Conservation (phyloP, 2,797 vertebrate genomes). For the Eleutherodactylus coqui region DNA sequence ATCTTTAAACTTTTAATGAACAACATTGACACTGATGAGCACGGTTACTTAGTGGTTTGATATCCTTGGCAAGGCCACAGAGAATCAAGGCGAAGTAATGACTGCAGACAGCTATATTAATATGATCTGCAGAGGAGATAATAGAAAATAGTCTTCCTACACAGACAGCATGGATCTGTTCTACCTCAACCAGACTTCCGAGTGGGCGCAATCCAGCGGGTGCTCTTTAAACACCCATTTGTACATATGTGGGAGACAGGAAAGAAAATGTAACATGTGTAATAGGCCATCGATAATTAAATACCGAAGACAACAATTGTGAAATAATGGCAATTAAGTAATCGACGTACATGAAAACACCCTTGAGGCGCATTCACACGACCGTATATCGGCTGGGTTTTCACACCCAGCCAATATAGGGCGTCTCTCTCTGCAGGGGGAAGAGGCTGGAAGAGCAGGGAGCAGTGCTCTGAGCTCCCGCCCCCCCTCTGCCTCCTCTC, state of each 20-base stretch:
- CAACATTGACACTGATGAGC: background rate
- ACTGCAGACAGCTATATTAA: conserved; percentile 44
- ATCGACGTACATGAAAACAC: too few species aligned
- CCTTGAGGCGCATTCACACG: too few species aligned
- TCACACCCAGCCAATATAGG: too few species aligned
- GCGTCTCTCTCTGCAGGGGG: too few species aligned
- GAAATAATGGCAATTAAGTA: background rate
- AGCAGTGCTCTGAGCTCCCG: too few species aligned
- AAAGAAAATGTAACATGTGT: background rate
- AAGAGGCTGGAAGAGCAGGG: too few species aligned
- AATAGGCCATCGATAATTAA: background rate
- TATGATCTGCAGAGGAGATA: conserved; percentile 28
- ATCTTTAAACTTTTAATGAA: conserved; percentile 24
- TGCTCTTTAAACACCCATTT: background rate
- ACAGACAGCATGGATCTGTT: background rate
- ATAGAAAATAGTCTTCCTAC: conserved; percentile 13
- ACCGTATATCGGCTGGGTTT: too few species aligned
- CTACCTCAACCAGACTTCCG: background rate
- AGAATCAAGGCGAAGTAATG: conserved; percentile 21
- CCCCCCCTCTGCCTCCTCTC: too few species aligned
- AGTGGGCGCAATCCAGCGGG: conserved; percentile 18
- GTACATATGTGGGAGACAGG: background rate
- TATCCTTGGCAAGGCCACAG: conserved; percentile 42
- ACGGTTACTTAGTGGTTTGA: conserved; percentile 34
- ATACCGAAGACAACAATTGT: background rate